Evolutionary conservation across 2,113 vertebrate genomes (phyloP), one percentile per base, ranked within the genome.

Genomic region (Pterocles orientalis): DNA sequence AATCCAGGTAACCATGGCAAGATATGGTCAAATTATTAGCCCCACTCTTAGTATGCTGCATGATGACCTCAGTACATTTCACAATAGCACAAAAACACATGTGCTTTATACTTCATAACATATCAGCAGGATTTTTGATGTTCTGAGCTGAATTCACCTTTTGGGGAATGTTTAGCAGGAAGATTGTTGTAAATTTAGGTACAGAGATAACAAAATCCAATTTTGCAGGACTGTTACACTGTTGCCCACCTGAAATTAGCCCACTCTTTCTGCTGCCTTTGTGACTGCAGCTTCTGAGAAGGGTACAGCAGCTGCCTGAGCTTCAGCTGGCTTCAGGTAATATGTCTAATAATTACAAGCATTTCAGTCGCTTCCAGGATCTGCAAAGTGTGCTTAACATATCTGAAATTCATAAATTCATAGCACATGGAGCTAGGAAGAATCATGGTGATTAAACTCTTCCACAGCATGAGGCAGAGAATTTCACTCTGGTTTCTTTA

Each of bases 391-490:
- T 16, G 7, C 45, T 68, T 91, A 50, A 48, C 29, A 71, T 72
- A 64, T 29, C 61, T 88, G 50, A 77, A 86, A 92, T 91, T 92
- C 72, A 84, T 93, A 64, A 92, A 91, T 85, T 94, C 57, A 33
- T 60, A 69, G 61, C 48, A 34, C 36, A n/a, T 5, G 10, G 66
- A 78, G 36, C 45, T 64, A 18, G 57, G 79, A 91, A 72, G 36
- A 84, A 77, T 70, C 39, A 8, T 11, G 28, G 19, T 81, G 82
- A 86, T 94, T 73, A 84, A 90, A 68, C 14, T 80, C 45, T 94
- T 82, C 62, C 28, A 56, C 68, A 90, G 68, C 47, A 31, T 23
- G 64, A 92, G 16, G 51, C 71, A 90, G 68, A 93, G 68, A 93
- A 62, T 83, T 86, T 86, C 60, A 34, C 62, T 68, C 34, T 73